These are phyloP conservation scores for Nothoprocta pentlandii DNA, from an alignment of 2,113 vertebrate species.

Conservation along the genomic window DNA sequence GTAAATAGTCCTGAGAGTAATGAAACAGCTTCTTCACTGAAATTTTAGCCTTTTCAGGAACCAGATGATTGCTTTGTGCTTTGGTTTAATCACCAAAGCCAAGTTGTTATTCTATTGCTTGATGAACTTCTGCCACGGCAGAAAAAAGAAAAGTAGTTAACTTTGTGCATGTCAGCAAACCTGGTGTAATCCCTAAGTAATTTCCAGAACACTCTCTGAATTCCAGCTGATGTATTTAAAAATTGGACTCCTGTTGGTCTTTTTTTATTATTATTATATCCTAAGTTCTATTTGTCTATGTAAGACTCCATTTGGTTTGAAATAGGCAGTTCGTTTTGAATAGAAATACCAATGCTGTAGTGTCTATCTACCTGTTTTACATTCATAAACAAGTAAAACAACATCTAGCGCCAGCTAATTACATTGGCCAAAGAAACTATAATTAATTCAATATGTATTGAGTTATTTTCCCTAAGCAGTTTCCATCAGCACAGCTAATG, in stretches of 20 bases:
- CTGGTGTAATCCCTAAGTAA: not conserved
- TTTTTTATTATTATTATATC: not conserved
- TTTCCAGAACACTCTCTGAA: not conserved
- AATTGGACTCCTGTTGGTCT: not conserved
- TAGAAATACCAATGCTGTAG: not conserved
- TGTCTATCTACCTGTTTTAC: not conserved
- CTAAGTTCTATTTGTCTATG: not conserved
- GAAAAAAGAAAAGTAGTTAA: not conserved
- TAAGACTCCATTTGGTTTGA: not conserved
- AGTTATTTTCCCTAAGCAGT: not conserved
- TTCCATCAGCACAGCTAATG: not conserved
- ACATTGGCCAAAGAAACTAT: not conserved
- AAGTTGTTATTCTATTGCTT: not conserved
- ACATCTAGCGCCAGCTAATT: not conserved
- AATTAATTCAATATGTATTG: not conserved
- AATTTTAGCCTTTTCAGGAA: not conserved
- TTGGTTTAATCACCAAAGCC: not conserved
- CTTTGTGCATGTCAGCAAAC: not conserved
- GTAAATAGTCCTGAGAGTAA: not conserved
- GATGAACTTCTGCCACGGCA: not conserved
- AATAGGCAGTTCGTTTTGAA: not conserved
- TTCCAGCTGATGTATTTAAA: not conserved
- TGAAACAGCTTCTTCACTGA: not conserved
- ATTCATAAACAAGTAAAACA: not conserved
- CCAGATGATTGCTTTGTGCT: accelerated